Evolutionary conservation across 2,113 vertebrate species (phyloP).

Genomic region (Hiodon tergisus): DNA sequence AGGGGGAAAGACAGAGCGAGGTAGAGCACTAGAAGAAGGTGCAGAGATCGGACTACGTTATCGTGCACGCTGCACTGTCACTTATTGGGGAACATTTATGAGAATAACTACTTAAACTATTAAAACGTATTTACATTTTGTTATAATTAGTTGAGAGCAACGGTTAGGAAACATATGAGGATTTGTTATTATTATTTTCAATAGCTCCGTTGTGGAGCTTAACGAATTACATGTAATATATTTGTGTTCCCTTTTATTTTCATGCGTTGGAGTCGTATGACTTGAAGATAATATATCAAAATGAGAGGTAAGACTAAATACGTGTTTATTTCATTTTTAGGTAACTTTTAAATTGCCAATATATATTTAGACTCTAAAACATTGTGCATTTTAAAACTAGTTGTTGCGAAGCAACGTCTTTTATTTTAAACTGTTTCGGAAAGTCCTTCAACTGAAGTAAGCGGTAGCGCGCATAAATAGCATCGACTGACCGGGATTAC

Average conservation of each 20-base stretch:
- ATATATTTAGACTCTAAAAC: not conserved
- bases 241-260: slow-evolving; percentile 24
- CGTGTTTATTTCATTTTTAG: not conserved
- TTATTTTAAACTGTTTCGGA: not conserved
- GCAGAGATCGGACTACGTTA: slow-evolving; percentile 8
- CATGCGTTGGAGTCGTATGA: slow-evolving; percentile 50
- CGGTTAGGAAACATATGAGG: slow-evolving; percentile 43
- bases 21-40: not conserved
- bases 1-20: slow-evolving; percentile 25
- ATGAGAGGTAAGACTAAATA: slow-evolving; percentile 65
- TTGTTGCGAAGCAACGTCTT: not conserved
- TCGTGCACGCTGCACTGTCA: not conserved
- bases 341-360: not conserved
- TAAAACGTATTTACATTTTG: not conserved
- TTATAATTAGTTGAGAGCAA: slow-evolving; percentile 17
- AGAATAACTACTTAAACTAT: not conserved
- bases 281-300: slow-evolving; percentile 40
- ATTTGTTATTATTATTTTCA: slow-evolving; percentile 42
- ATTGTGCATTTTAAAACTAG: not conserved
- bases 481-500: slow-evolving; percentile 14
- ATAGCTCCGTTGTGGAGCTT: slow-evolving; percentile 48
- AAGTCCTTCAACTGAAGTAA: not conserved
- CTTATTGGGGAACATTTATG: too few species aligned
- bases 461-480: not conserved
- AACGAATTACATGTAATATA: slow-evolving; percentile 20